Evolutionary conservation across 2,797 vertebrate species (phyloP).

Genomic region (Lutjanus campechanus): DNA sequence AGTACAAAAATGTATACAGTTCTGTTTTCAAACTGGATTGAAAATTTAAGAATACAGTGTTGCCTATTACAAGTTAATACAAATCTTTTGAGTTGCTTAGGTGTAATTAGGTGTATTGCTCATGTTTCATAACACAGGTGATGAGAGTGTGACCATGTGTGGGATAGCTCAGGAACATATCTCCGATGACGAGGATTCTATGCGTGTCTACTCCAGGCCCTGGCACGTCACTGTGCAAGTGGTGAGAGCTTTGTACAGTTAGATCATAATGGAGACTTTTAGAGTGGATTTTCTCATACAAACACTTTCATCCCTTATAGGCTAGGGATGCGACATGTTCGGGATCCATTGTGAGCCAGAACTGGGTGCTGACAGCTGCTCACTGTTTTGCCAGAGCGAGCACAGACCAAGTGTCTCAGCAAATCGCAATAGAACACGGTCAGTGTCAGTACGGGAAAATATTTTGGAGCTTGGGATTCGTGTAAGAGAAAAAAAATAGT

Average conservation of each 20-base stretch:
- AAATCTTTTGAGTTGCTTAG: not conserved
- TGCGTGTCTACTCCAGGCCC: constrained; percentile 55
- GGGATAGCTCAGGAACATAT: constrained; percentile 81
- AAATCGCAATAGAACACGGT: constrained; percentile 68
- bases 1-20: too few relatives aligned
- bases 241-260: constrained; percentile 53
- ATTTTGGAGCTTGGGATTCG: not conserved
- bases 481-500: not conserved
- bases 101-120: not conserved
- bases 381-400: constrained; percentile 85
- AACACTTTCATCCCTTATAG: constrained; percentile 24
- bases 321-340: constrained; percentile 51
- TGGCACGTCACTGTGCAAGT: constrained; percentile 78
- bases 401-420: not conserved
- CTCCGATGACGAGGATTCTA: accelerated
- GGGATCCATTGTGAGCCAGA: constrained; percentile 86
- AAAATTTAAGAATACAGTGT: not conserved
- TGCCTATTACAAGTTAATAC: not conserved
- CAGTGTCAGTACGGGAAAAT: constrained; percentile 36
- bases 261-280: not conserved
- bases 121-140: constrained; percentile 67
- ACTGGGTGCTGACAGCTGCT: constrained; percentile 89
- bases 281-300: not conserved
- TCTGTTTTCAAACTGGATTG: not conserved
- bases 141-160: constrained; percentile 83